Percentiles rank a stretch among this genome's conserved stretches.
Conservation (phyloP, 2,888 invertebrate species). For the Harpalus rubripes region DNA sequence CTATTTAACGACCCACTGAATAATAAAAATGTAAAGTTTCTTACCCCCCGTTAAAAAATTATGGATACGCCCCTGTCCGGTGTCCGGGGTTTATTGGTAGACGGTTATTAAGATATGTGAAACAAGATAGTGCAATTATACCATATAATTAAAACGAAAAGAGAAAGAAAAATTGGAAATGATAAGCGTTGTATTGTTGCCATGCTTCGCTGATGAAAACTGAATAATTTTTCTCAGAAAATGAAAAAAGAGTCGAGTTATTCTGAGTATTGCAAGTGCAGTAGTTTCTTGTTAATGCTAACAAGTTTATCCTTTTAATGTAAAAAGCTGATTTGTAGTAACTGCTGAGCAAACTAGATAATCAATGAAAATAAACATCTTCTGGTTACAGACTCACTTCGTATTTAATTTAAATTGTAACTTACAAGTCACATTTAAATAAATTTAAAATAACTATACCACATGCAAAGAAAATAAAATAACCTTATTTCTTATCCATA, state of each 20-base stretch:
- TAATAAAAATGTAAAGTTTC: no score
- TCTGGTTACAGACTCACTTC: background rate
- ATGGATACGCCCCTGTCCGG: background rate
- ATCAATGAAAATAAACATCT: constrained; percentile 3
- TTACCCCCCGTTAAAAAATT: no score
- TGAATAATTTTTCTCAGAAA: constrained; percentile 35
- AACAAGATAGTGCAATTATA: constrained; percentile 60
- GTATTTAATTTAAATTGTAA: background rate
- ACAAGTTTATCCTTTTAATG: constrained; percentile 21
- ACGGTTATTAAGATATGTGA: constrained; percentile 55
- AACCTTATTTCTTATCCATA: background rate
- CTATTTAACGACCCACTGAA: no score
- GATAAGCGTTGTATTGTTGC: constrained; percentile 48
- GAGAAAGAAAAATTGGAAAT: constrained; percentile 36
- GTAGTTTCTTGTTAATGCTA: constrained; percentile 34
- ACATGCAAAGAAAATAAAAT: background rate
- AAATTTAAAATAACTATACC: background rate
- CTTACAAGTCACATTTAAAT: background rate
- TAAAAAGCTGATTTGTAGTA: constrained; percentile 15
- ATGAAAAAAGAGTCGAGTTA: background rate
- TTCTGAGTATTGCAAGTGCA: constrained; percentile 34
- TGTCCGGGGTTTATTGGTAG: constrained; percentile 47
- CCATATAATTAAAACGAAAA: constrained; percentile 57
- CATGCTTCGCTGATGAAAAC: constrained; percentile 52
- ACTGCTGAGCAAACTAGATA: background rate